These are phyloP conservation scores for Pseudopodoces humilis DNA, from an alignment of 2,113 vertebrate species.

Conservation along the genomic window DNA sequence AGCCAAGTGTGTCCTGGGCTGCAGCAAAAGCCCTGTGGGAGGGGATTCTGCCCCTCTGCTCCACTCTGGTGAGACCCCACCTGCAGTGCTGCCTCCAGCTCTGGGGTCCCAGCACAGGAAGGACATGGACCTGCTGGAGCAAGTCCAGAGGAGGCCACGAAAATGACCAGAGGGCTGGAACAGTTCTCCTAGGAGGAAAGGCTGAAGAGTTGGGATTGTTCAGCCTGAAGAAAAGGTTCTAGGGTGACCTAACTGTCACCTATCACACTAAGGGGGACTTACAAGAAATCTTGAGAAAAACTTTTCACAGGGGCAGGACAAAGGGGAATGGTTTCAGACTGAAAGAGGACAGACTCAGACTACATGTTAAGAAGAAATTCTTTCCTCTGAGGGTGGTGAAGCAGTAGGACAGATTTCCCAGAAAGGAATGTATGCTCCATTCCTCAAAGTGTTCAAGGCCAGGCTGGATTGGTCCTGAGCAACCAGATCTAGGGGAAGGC, in stretches of 20 bases:
- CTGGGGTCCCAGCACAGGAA: not conserved
- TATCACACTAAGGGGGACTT: not conserved
- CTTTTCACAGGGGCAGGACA: not conserved
- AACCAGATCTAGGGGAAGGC: not conserved
- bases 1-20: not conserved
- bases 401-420: not conserved
- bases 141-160: not conserved
- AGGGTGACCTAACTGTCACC: not conserved
- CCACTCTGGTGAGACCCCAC: not conserved
- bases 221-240: not conserved
- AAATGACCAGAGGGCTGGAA: not conserved
- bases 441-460: not conserved
- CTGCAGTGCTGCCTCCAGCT: not conserved
- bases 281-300: not conserved
- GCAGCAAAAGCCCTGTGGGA: not conserved
- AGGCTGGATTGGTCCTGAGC: not conserved
- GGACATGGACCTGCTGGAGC: accelerated
- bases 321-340: not conserved
- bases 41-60: not conserved
- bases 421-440: not conserved
- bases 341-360: not conserved
- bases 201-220: not conserved
- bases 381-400: not conserved
- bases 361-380: not conserved
- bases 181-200: not conserved